Evolutionary conservation across 2,113 vertebrate genomes (phyloP).

Genomic region (Prunella fulvescens): DNA sequence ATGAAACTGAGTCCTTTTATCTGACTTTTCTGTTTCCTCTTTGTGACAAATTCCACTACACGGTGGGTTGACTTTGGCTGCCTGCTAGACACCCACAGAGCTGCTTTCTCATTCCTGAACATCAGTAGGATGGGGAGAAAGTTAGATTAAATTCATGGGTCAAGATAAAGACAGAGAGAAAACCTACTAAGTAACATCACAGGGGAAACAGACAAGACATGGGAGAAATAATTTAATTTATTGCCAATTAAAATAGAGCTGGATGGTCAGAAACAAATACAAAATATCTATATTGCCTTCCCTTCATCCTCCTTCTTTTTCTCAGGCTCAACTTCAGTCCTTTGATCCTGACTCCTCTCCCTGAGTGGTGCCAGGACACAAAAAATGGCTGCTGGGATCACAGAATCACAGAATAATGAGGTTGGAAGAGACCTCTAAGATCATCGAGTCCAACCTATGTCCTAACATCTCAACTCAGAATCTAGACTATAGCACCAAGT

Average conservation of each 20-base stretch:
- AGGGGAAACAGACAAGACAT: background rate
- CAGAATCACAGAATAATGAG: too few relatives aligned
- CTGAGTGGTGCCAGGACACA: fast-evolving
- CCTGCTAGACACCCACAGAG: background rate
- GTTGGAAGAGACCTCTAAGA: too few relatives aligned
- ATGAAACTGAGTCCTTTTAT: background rate
- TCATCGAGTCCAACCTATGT: too few relatives aligned
- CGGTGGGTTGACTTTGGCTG: background rate
- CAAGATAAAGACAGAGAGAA: background rate
- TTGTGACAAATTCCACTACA: background rate
- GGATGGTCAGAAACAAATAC: background rate
- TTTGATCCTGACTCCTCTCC: background rate
- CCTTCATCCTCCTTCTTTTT: background rate
- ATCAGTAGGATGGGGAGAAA: background rate
- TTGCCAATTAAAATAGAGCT: background rate
- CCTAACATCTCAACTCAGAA: too few relatives aligned
- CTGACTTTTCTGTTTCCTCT: background rate
- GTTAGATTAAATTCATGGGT: background rate
- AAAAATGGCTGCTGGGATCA: background rate
- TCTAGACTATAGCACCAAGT: too few relatives aligned
- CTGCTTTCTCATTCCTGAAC: background rate
- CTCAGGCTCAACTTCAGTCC: background rate
- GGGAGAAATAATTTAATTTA: background rate
- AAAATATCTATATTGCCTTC: background rate
- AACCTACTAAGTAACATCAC: background rate